Percentiles rank a stretch among this genome's conserved stretches.
phyloP scores from a whole-genome alignment of 2,888 invertebrate genomes.

The Scaptomyza parva region DNA sequence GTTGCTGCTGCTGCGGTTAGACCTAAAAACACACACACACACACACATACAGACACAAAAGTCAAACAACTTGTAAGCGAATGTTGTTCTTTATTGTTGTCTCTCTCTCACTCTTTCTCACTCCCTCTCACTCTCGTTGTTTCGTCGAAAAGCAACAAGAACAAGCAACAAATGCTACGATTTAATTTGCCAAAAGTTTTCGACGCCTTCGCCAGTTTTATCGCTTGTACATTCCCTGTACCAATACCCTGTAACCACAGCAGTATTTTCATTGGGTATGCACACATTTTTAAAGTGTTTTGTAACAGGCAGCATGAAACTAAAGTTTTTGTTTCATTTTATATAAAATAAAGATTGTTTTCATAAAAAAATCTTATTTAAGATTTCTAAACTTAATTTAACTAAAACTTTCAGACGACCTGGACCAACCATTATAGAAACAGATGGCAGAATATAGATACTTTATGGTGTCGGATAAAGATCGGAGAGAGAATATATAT shows the following conservation, averaged over 20 bases:
- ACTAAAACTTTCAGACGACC: too few relatives aligned
- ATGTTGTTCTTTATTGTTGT: constrained; percentile 15
- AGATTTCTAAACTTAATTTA: too few relatives aligned
- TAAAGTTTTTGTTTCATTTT: too few relatives aligned
- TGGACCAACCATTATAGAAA: too few relatives aligned
- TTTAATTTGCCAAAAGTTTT: constrained; percentile 73
- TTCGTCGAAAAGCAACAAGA: constrained; percentile 27
- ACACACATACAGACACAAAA: too few relatives aligned
- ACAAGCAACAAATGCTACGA: constrained; percentile 50
- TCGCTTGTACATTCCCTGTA: constrained; percentile 51
- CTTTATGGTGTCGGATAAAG: too few relatives aligned
- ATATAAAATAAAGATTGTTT: too few relatives aligned
- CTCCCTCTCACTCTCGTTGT: neutral
- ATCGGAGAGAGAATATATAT: too few relatives aligned
- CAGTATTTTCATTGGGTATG: neutral
- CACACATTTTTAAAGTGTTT: neutral
- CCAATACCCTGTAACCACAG: constrained; percentile 34
- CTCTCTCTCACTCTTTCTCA: neutral
- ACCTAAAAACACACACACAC: constrained; percentile 36
- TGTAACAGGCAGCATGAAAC: neutral
- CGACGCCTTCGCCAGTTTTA: constrained; percentile 59
- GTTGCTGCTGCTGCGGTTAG: constrained; percentile 45
- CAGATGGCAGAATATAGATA: too few relatives aligned
- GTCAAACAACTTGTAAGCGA: constrained; percentile 31
- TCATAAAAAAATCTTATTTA: too few relatives aligned